A percentile compares a stretch with the other conserved stretches of the same genome.
Evolutionary conservation across 2,113 vertebrate species (phyloP).

Genomic region (Camelus bactrianus): DNA sequence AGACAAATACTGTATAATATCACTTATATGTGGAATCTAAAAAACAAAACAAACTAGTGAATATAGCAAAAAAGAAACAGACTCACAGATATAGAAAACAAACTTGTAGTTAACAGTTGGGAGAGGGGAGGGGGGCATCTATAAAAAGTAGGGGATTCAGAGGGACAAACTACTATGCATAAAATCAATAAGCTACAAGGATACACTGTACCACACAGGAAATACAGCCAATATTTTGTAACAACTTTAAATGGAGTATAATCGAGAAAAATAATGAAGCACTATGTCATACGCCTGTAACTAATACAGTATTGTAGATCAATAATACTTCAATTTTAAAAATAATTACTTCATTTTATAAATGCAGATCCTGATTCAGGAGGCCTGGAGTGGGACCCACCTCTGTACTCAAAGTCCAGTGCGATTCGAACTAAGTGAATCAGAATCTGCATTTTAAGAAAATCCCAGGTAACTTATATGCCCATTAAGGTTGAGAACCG

Average conservation of each 20-base stretch:
- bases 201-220: not conserved
- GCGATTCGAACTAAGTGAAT: not conserved
- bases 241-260: not conserved
- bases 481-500: not conserved
- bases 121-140: not conserved
- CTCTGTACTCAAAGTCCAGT: not conserved
- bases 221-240: not conserved
- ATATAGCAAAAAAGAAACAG: not conserved
- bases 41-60: not conserved
- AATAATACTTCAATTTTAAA: not conserved
- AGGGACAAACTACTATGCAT: not conserved
- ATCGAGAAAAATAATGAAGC: not conserved
- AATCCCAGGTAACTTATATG: not conserved
- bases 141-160: not conserved
- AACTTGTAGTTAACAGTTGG: not conserved
- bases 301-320: not conserved
- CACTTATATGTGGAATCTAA: not conserved
- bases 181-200: not conserved
- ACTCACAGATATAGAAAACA: not conserved
- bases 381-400: not conserved
- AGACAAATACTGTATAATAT: not conserved
- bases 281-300: not conserved
- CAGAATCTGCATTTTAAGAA: not conserved
- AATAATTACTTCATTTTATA: not conserved
- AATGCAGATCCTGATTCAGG: not conserved